phyloP scores from a whole-genome alignment of 1,140 invertebrate species.

The Drosophila lowei region DNA sequence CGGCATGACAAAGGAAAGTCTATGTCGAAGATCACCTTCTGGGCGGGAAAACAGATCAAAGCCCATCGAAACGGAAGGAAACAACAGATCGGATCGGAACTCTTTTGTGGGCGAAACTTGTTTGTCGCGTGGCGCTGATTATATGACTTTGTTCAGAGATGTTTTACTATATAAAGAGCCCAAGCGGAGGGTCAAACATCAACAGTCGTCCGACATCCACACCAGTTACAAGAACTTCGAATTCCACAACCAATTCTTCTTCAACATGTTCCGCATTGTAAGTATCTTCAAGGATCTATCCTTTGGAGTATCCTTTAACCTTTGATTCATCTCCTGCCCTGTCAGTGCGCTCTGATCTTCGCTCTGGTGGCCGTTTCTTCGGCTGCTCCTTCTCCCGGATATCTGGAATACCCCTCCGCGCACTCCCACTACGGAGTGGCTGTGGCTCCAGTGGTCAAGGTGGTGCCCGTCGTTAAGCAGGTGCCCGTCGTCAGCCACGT shows the following conservation, averaged over 20 bases:
- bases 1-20: slow-evolving; percentile 24
- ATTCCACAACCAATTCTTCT: neutral
- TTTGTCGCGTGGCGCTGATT: slow-evolving; percentile 33
- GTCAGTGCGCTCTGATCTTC: slow-evolving; percentile 22
- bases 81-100: no score
- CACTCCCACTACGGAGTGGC: slow-evolving; percentile 8
- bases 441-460: slow-evolving; percentile 22
- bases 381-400: slow-evolving; percentile 11
- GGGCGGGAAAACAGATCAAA: no score
- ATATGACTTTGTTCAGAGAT: slow-evolving; percentile 13
- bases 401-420: neutral
- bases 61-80: no score
- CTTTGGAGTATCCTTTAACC: neutral
- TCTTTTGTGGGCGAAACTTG: slow-evolving; percentile 23
- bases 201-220: slow-evolving; percentile 28
- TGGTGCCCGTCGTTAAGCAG: slow-evolving; percentile 34
- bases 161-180: slow-evolving; percentile 19
- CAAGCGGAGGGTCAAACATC: slow-evolving; percentile 15
- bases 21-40: slow-evolving; percentile 2
- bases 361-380: slow-evolving; percentile 9
- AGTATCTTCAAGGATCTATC: slow-evolving; percentile 4
- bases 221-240: neutral
- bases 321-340: neutral
- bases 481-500: slow-evolving; percentile 28
- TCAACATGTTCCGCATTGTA: slow-evolving; percentile 45